Evolutionary conservation across 2,888 invertebrate species (phyloP).

Genomic region (Globia sparganii): DNA sequence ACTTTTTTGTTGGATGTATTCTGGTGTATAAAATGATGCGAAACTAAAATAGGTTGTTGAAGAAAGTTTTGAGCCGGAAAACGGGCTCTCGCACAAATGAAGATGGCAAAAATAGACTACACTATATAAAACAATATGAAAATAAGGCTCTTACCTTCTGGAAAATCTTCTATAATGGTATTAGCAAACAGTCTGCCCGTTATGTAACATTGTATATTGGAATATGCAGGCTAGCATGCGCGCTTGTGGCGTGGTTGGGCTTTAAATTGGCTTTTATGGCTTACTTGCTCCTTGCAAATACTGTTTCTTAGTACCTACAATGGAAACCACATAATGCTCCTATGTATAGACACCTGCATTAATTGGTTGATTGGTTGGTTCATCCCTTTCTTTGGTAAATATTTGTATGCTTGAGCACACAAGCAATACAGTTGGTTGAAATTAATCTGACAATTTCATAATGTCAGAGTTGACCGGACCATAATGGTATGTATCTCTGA

Average conservation of each 20-base stretch:
- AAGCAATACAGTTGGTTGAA: too few relatives aligned
- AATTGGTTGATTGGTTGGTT: too few relatives aligned
- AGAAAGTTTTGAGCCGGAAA: constrained; percentile 38
- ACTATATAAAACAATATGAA: not conserved
- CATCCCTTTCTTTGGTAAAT: too few relatives aligned
- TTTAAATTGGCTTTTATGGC: constrained; percentile 40
- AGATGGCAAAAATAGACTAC: not conserved
- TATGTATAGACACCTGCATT: too few relatives aligned
- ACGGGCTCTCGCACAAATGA: constrained; percentile 3
- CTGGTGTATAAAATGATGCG: constrained; percentile 30
- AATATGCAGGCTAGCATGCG: constrained; percentile 6
- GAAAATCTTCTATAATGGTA: constrained; percentile 4
- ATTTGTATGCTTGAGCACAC: too few relatives aligned
- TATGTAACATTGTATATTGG: constrained; percentile 30
- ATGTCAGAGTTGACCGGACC: too few relatives aligned
- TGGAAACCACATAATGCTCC: constrained; percentile 9
- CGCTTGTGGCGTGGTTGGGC: constrained; percentile 21
- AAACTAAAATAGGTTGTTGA: constrained; percentile 43
- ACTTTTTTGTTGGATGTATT: constrained; percentile 49
- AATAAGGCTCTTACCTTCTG: not conserved
- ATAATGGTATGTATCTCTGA: too few relatives aligned
- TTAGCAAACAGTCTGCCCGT: constrained; percentile 9
- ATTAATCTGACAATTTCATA: too few relatives aligned
- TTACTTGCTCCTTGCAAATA: constrained; percentile 37
- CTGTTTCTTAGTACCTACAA: constrained; percentile 14